phyloP scores from a whole-genome alignment of 2,113 vertebrate species.

The Cephalophus harveyi region DNA sequence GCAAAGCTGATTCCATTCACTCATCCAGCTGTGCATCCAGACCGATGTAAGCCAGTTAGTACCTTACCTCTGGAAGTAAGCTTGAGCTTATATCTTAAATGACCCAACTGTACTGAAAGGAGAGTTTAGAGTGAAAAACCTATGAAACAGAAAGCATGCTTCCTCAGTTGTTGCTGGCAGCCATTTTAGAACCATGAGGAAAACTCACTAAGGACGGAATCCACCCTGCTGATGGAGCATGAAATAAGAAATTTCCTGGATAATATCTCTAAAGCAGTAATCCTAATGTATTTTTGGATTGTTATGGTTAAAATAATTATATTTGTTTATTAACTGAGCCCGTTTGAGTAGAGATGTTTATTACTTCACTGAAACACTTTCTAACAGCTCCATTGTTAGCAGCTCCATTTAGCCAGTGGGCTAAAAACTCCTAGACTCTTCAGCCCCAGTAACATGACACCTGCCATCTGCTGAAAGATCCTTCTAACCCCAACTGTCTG shows the following conservation, averaged over 20 bases:
- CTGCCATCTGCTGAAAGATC: neutral
- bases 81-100: neutral
- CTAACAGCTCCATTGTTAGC: neutral
- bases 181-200: neutral
- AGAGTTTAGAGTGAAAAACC: neutral
- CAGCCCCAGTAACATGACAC: neutral
- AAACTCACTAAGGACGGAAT: neutral
- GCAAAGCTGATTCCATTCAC: neutral
- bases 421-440: neutral
- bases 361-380: neutral
- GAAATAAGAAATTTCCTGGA: neutral
- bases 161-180: neutral
- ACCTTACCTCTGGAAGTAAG: neutral
- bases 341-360: neutral
- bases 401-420: too few relatives aligned
- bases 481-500: neutral
- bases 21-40: neutral
- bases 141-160: neutral
- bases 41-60: neutral
- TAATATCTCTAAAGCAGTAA: neutral
- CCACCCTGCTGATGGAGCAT: neutral
- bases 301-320: neutral
- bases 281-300: neutral
- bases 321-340: neutral
- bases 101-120: neutral